Base-by-base conservation (phyloP, 2,888 invertebrate genomes). In the Scrobipalpa costella region DNA sequence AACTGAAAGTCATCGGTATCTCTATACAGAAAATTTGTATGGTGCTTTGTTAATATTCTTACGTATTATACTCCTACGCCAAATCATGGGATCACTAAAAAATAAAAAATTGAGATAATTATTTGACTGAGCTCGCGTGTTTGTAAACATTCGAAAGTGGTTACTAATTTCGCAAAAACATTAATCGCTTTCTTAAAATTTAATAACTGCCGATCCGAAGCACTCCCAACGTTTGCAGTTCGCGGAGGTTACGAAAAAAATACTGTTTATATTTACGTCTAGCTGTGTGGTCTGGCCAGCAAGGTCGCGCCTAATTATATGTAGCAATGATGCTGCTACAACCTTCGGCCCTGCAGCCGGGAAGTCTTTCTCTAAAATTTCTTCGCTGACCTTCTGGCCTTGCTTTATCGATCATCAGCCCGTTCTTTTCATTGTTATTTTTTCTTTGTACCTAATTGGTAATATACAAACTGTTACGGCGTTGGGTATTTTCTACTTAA, bases 311-410 rank as follows among this genome's bases (percentile, higher is more conserved):
- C 52, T 67, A 67, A 66, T 64, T 68, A 67, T 64, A 65, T 66
- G 62, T 64, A 64, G 67, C 71, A 73, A 71, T 38, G 58, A 62
- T 57, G 55, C 38, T 62, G 49, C 47, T 57, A 33, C 60, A 72
- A 71, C 67, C 65, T 61, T 63, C 63, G 64, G 73, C 70, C 72
- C 76, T 75, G 65, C 67, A 66, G 55, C 64, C 61, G 50, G 55
- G 68, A 69, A 71, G 70, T 72, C 74, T 69, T 69, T 74, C 73
- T 72, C 62, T 40, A 66, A 33, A 27, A 66, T 65, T 66, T 68
- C 65, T 63, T 69, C 50, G 65, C 68, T 74, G 73, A 79, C 75
- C 73, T 72, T 73, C 64, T 70, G 71, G 69, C 72, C 71, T 71
- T 66, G 44, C 71, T 75, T 76, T 78, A 69, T 67, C 68, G 67